Evolutionary conservation across 2,888 invertebrate species (phyloP).

Genomic region (Caenorhabditis uteleia): DNA sequence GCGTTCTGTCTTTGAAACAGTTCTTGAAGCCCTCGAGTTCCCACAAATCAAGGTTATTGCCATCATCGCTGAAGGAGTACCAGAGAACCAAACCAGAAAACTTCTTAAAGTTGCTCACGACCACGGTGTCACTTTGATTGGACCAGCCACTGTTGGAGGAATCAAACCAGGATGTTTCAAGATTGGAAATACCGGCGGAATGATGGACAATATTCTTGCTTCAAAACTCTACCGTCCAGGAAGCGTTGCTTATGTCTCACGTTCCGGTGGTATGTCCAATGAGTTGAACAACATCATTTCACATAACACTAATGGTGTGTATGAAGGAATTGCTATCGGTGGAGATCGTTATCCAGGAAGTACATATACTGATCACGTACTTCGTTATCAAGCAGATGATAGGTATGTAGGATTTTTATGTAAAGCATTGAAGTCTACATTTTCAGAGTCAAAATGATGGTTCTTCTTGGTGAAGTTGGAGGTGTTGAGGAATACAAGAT

Average conservation of each 20-base stretch:
- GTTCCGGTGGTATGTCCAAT: constrained; percentile 99
- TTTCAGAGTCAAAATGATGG: constrained; percentile 83
- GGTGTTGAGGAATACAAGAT: constrained; percentile 97
- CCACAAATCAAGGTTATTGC: constrained; percentile 87
- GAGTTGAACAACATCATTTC: constrained; percentile 97
- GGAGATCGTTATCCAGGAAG: constrained; percentile 96
- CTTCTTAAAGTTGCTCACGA: constrained; percentile 78
- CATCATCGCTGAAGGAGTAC: constrained; percentile 98
- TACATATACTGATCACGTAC: constrained; percentile 94
- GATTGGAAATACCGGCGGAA: constrained; percentile 95
- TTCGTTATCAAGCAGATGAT: constrained; percentile 79
- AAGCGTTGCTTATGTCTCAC: constrained; percentile 94
- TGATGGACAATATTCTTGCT: constrained; percentile 98
- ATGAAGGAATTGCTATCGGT: constrained; percentile 94
- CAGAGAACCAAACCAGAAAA: constrained; percentile 95
- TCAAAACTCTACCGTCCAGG: constrained; percentile 95
- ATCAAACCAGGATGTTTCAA: constrained; percentile 98
- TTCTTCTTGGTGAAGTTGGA: constrained; percentile 95
- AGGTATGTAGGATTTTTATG: constrained; percentile 60
- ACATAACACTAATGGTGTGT: constrained; percentile 80
- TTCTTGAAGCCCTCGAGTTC: constrained; percentile 89
- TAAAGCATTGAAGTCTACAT: background rate
- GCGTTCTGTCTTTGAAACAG: constrained; percentile 94
- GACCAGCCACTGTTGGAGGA: constrained; percentile 81
- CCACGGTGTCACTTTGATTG: constrained; percentile 86